Evolutionary conservation across 2,888 invertebrate species (phyloP).

Genomic region (Cryptus viduatorius): DNA sequence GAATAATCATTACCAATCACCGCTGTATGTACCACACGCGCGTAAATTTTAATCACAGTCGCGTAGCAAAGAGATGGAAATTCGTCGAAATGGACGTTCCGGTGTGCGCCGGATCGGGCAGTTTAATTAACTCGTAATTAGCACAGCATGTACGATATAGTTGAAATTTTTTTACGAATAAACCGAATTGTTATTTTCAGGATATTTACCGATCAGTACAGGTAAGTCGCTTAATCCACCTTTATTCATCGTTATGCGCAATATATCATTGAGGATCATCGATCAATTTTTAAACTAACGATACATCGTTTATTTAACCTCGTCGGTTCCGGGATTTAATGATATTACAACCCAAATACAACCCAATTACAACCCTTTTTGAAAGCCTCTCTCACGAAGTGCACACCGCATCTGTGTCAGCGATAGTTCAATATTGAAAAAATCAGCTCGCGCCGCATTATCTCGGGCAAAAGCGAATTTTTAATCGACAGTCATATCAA

Average conservation of each 20-base stretch:
- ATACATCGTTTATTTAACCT: neutral
- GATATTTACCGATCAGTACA: conserved; percentile 84
- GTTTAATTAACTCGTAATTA: conserved; percentile 65
- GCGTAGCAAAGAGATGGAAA: conserved; percentile 40
- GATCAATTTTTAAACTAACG: neutral
- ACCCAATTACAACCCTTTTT: neutral
- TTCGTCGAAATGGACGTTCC: conserved; percentile 38
- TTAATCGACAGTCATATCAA: neutral
- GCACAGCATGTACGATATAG: conserved; percentile 78
- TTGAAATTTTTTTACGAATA: conserved; percentile 78
- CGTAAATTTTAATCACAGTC: neutral
- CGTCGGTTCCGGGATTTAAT: neutral
- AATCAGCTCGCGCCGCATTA: neutral
- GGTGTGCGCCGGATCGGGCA: conserved; percentile 19
- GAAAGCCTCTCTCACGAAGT: neutral
- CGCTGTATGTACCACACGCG: conserved; percentile 9
- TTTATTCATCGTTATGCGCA: conserved; percentile 69
- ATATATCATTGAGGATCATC: conserved; percentile 71
- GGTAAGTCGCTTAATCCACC: conserved; percentile 80
- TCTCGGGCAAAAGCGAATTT: neutral
- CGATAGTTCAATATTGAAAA: conserved; percentile 6
- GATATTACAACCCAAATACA: neutral
- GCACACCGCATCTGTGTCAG: neutral
- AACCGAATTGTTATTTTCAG: conserved; percentile 83
- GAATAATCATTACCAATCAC: neutral